Evolutionary conservation across 1,140 invertebrate genomes (phyloP), one percentile per base, ranked within the genome.

Genomic region (Carposina sasakii): DNA sequence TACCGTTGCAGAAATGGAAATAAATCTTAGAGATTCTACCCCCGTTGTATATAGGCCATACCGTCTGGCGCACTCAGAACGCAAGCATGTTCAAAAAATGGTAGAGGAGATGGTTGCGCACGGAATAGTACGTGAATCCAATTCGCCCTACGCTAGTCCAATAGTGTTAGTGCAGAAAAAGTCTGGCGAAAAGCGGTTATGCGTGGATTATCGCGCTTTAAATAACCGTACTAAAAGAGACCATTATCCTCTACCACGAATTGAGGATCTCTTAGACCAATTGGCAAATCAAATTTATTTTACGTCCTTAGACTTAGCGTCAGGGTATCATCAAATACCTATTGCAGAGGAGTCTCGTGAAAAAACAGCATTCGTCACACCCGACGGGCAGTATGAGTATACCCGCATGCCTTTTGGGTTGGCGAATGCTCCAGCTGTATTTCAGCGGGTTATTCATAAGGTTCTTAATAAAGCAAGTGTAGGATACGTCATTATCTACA

Each of bases 131-230:
- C 39, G 62, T 20, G 41, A 54, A 26, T 76, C 68, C 12, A 33
- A 47, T 20, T 79, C 71, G 15, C 44, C 45, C 3, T 58, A 43
- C 34, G 37, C 52, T 1, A 37, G 28, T 4, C 55, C 55, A 4
- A 45, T 57, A 13, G 15, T 54, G 9, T 30, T 75, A 6, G 66
- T 72, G 8, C 47, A 48, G 2, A 75, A 72, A 21, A 66, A 64
- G 28, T 54, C 68, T 17, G 63, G 68, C 3, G 28, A 43, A 4
- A 30, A 31, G 6, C 44, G 76, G 2, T 48, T 76, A 20, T 57
- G 57, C 39, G 40, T 64, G 2, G 63, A 76, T 47, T 88, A 71
- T 52, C 40, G 78, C 19, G 23, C 44, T 5, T 41, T 88, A 33
- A 45, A 45, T 31, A 45, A 45, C 21, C 31, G 33, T n/a, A 45